Evolutionary conservation across 2,797 vertebrate genomes (phyloP), one percentile per base, ranked within the genome.

Genomic region (Myotis daubentonii): DNA sequence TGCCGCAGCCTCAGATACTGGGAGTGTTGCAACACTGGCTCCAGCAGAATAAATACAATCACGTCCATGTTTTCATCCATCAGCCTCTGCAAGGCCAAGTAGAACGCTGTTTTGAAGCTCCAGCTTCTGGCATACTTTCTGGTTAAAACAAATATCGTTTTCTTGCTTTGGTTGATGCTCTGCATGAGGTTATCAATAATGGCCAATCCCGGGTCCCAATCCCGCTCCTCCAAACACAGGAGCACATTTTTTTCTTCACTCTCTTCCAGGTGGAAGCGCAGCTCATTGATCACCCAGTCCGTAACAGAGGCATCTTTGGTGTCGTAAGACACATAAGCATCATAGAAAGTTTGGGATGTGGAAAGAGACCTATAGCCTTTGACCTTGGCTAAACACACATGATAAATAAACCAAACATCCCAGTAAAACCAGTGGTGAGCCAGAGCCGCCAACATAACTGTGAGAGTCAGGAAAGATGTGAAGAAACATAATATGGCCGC

Each of bases 11-110:
- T 98, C 89, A 99, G 89, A 94, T 99, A 99, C 96, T 98, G 98
- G 0, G 99, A 99, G 68, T 99, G 90, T 89, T 98, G 99, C 92
- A 99, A 91, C 71, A 99, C 99, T 0, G 99, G 99, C 96, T 99
- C 99, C 92, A 99, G 97, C 81, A 99, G 97, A 41, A 99, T 97
- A 91, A 99, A 95, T 30, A 99, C 97, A 0, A 98, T 99, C 76
- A 99, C 98, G 4, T 99, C 99, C 93, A 98, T 81, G 2, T 98
- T 98, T n/a, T 98, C 98, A 66, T 99, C 99, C 78, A 98, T 98
- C 16, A 99, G 98, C 53, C 99, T 98, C 97, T 99, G 99, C 88
- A 99, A 98, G 20, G 99, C 98, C 97, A 99, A 66, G 78, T 98
- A 98, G 97, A 99, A 98, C 0, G 98, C 98, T 70, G 98, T 97